Percentiles rank a stretch among this genome's conserved stretches.
Evolutionary conservation across 2,797 vertebrate species (phyloP).

Genomic region (Siniperca obscura): DNA sequence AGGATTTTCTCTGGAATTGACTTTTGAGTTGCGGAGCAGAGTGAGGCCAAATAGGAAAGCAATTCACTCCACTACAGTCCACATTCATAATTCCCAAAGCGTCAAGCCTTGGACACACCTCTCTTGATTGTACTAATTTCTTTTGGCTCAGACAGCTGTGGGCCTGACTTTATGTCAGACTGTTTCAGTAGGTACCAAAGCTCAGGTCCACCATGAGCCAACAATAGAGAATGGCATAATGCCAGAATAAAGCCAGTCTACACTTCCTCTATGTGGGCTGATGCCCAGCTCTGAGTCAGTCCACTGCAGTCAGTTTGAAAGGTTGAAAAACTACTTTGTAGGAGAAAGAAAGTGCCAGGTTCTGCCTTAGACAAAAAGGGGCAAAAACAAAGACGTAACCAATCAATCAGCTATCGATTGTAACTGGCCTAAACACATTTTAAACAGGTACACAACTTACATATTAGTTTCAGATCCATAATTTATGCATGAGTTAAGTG

Average conservation of each 20-base stretch:
- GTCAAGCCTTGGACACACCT: conserved; percentile 19
- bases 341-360: conserved; percentile 4
- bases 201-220: conserved; percentile 32
- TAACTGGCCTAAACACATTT: background rate
- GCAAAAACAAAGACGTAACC: background rate
- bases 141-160: conserved; percentile 45
- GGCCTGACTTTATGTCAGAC: conserved; percentile 41
- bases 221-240: conserved; percentile 33
- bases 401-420: background rate
- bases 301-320: background rate
- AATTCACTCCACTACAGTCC: conserved; percentile 6
- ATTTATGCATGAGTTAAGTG: background rate
- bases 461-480: background rate
- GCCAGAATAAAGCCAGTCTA: conserved; percentile 45
- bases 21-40: conserved; percentile 23
- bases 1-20: conserved; percentile 41
- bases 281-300: conserved; percentile 20
- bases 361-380: background rate
- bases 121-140: conserved; percentile 23
- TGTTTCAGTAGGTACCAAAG: conserved; percentile 36
- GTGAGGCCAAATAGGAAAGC: conserved; percentile 22
- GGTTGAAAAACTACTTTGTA: background rate
- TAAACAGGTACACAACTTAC: background rate
- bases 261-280: conserved; percentile 45
- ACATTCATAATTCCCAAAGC: conserved; percentile 31